Evolutionary conservation across 2,888 invertebrate genomes (phyloP), one percentile per base, ranked within the genome.

Genomic region (Orthosia gothica): DNA sequence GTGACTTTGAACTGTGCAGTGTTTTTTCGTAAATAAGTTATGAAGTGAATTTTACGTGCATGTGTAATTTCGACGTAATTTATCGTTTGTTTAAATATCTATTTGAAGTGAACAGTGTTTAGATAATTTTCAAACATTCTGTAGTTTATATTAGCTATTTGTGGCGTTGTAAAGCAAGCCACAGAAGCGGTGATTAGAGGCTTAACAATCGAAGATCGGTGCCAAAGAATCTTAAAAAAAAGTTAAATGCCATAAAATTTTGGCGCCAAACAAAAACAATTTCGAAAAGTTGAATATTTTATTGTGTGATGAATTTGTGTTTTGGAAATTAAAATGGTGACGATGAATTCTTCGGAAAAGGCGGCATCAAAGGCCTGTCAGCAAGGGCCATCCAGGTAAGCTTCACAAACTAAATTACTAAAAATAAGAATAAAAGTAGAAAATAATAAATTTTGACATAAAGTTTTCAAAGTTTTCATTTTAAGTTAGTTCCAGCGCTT

Each of bases 271-370:
- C 64, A 64, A 76, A 80, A 77, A 81, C 50, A 83, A 66, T 83
- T 67, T 67, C 12, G 3, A 55, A 4, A 26, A 75, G 62, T 75
- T 76, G 16, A 47, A 16, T 63, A 50, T 81, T 81, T 75, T 65
- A 1, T 26, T 73, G 81, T 82, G 84, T 69, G 64, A 83, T 86
- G 84, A 80, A 79, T 79, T 81, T 80, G 62, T 40, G 72, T 75
- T 78, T 86, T 86, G 81, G 71, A 82, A 85, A 88, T 90, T 93
- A 96, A 91, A 94, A 97, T 97, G 96, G 96, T 97, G 91, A 97
- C 96, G 89, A 96, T 97, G 96, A 96, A 96, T 82, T 96, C 96
- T 80, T 93, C 95, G 18, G 96, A 97, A 75, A 97, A 97, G 96
- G 93, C 95, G 90, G 95, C 96, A 91, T 95, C 97, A 92, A 96